Evolutionary conservation across 2,888 invertebrate species (phyloP), one percentile per base, ranked within the genome.

Genomic region (Ectemnius cavifrons): DNA sequence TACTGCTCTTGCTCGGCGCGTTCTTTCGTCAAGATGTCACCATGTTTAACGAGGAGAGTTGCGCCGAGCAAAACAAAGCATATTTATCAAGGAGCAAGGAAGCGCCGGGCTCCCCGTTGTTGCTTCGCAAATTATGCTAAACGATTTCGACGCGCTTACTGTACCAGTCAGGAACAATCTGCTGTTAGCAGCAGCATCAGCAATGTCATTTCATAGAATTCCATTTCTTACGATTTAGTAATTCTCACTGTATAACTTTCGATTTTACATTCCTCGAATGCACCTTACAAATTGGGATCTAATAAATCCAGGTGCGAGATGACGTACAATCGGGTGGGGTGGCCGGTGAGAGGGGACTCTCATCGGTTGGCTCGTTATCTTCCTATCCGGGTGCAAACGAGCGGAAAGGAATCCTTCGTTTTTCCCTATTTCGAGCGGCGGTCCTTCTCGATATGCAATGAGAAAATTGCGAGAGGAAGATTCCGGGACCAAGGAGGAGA

Each of bases 21-120:
- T 78, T 76, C 79, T 86, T 85, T 88, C 86, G 86, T 88, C 89
- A 88, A 89, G 88, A 89, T 89, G 90, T 89, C 90, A 90, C 81
- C 86, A 84, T 73, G 81, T 81, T 84, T 88, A 89, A 88, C 86
- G 85, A 89, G 86, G 80, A 81, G 85, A 86, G 86, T 86, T 83
- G 85, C 77, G 76, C 80, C 73, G 65, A 73, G 80, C 83, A 81
- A 88, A 87, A 86, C 82, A 86, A 81, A 85, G 73, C 78, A 83
- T 84, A 84, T 85, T 86, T 85, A 82, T 84, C 80, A 75, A 68
- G 78, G 75, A 76, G 56, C 46, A 71, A 45, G 14, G 56, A 62
- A 63, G 52, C 62, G 62, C 63, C 18, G 46, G 46, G 58, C 58
- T 52, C 67, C 67, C 66, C 65, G 72, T 57, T 74, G 66, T 61